Conservation (phyloP, 2,113 vertebrate species). For the Apteryx mantelli region DNA sequence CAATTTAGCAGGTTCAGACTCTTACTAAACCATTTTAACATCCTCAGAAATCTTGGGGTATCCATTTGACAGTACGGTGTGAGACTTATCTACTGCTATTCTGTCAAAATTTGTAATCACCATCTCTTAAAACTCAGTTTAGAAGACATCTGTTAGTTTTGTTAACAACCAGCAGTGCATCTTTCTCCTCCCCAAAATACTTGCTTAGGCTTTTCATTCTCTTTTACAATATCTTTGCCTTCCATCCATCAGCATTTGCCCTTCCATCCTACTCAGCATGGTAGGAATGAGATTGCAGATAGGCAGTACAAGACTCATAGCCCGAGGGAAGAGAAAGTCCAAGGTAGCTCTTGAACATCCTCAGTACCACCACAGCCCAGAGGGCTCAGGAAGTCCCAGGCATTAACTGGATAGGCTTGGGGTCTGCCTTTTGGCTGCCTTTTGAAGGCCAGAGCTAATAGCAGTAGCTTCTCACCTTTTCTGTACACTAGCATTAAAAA, state of each 20-base stretch:
- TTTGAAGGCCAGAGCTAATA: background rate
- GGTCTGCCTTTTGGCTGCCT: background rate
- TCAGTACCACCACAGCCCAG: no score
- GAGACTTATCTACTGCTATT: background rate
- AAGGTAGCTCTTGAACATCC: background rate
- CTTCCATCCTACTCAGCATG: background rate
- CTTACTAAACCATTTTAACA: background rate
- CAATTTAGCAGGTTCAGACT: background rate
- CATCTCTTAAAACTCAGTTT: background rate
- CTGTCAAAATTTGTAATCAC: background rate
- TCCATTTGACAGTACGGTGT: background rate
- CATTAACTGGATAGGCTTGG: background rate
- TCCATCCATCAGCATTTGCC: no score
- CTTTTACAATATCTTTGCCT: background rate
- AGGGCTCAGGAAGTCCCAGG: fast-evolving
- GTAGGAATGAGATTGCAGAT: background rate
- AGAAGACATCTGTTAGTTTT: background rate
- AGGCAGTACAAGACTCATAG: background rate
- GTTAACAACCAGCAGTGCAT: background rate
- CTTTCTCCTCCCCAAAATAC: background rate
- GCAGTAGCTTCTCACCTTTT: background rate
- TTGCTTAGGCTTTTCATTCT: background rate
- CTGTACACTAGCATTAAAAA: background rate
- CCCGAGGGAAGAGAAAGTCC: background rate
- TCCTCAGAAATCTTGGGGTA: background rate